Conservation (phyloP, 2,888 invertebrate genomes). For the Conchocele bisecta region DNA sequence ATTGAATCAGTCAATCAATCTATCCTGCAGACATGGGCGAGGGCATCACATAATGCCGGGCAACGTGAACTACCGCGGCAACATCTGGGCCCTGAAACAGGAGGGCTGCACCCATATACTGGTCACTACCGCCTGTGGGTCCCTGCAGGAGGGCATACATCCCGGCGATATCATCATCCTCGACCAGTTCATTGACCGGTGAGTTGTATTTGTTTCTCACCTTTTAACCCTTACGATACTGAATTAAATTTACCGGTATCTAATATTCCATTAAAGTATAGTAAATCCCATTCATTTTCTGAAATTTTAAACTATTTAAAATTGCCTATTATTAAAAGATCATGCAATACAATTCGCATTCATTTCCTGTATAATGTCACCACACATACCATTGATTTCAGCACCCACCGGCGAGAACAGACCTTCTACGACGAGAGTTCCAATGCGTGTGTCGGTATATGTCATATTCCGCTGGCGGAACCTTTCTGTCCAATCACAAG, state of each 20-base stretch:
- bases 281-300: too few species aligned
- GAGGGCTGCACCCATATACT: slow-evolving; percentile 95
- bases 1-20: background rate
- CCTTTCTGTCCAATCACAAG: slow-evolving; percentile 92
- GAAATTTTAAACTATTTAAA: too few species aligned
- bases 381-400: too few species aligned
- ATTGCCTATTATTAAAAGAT: too few species aligned
- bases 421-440: slow-evolving; percentile 91
- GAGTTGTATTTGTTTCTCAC: slow-evolving; percentile 7
- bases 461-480: slow-evolving; percentile 96
- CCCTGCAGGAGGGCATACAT: slow-evolving; percentile 91
- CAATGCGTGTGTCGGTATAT: slow-evolving; percentile 89
- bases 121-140: slow-evolving; percentile 97
- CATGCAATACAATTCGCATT: too few species aligned
- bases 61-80: slow-evolving; percentile 97
- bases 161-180: slow-evolving; percentile 95
- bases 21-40: slow-evolving; percentile 85
- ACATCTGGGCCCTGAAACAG: slow-evolving; percentile 95
- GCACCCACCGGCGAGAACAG: slow-evolving; percentile 87
- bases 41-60: slow-evolving; percentile 90
- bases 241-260: too few species aligned
- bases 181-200: slow-evolving; percentile 89
- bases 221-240: too few species aligned
- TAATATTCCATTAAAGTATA: too few species aligned
- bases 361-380: too few species aligned